phyloP scores from a whole-genome alignment of 92 coral and sea anemone species.

The Nematostella vectensis region DNA sequence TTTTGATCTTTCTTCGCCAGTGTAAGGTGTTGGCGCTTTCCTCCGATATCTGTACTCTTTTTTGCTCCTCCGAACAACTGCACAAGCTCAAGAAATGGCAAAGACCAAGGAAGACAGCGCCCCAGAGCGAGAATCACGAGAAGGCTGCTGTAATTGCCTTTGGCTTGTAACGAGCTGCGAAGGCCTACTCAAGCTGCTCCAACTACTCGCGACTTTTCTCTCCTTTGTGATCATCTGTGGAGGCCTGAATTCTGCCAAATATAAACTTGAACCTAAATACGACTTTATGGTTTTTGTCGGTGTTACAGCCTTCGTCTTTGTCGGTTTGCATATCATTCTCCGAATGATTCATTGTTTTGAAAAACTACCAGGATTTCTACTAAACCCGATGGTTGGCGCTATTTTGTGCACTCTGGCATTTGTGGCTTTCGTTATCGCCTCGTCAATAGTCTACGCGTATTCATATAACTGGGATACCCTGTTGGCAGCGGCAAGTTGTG shows the following conservation, averaged over 20 bases:
- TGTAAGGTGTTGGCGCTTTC: too few relatives aligned
- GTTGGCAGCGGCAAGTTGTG: slow-evolving; percentile 61
- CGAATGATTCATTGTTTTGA: slow-evolving; percentile 66
- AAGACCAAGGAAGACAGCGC: not conserved
- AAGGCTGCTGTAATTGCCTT: slow-evolving; percentile 41
- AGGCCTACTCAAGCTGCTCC: slow-evolving; percentile 62
- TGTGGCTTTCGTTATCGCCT: slow-evolving; percentile 50
- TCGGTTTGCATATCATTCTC: slow-evolving; percentile 63
- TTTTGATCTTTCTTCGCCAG: too few relatives aligned
- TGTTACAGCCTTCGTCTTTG: slow-evolving; percentile 62
- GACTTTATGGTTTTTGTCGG: slow-evolving; percentile 78
- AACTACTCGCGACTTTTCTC: slow-evolving; percentile 53
- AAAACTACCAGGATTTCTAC: slow-evolving; percentile 53
- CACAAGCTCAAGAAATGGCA: not conserved
- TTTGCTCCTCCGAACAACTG: too few relatives aligned
- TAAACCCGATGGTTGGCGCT: slow-evolving; percentile 58
- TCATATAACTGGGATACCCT: slow-evolving; percentile 8
- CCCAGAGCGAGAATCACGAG: slow-evolving; percentile 11
- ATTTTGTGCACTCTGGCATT: slow-evolving; percentile 52
- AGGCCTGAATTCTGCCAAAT: slow-evolving; percentile 24
- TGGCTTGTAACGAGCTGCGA: slow-evolving; percentile 67
- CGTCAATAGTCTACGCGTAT: slow-evolving; percentile 48
- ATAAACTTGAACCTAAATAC: slow-evolving; percentile 30
- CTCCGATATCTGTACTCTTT: too few relatives aligned
- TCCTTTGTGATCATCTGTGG: slow-evolving; percentile 55